Conservation (phyloP, 2,797 vertebrate species). For the Rhinoraja longicauda region DNA sequence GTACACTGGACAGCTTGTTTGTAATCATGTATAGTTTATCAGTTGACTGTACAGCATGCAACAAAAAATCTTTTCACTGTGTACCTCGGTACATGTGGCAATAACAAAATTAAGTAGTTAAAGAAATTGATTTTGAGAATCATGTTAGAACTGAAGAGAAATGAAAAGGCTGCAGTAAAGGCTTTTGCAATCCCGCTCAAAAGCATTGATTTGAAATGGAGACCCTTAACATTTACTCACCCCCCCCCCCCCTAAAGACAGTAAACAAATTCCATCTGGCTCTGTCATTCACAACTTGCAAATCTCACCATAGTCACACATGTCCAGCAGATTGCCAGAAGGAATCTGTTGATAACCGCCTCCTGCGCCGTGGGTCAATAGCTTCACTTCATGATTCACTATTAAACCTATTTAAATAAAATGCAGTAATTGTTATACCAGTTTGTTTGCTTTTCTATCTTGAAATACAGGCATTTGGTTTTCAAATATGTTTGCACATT, state of each 20-base stretch:
- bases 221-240: not conserved
- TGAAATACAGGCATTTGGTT: constrained; percentile 55
- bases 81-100: no score
- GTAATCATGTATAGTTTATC: no score
- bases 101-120: no score
- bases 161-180: not conserved
- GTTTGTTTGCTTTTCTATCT: constrained; percentile 43
- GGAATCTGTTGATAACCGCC: constrained; percentile 19
- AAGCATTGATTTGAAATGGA: not conserved
- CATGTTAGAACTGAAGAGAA: not conserved
- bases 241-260: not conserved
- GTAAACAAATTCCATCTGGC: constrained; percentile 21
- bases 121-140: not conserved
- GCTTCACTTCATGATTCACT: not conserved
- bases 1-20: no score
- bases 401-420: constrained; percentile 20
- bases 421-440: constrained; percentile 44
- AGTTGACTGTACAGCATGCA: no score
- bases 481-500: constrained; percentile 53
- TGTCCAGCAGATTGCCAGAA: constrained; percentile 27
- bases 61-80: no score
- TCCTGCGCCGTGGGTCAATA: not conserved
- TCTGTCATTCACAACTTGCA: constrained; percentile 16
- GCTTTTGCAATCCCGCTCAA: not conserved
- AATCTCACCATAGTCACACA: constrained; percentile 11